Evolutionary conservation across 2,113 vertebrate species (phyloP).

Genomic region (Phyllostomus hastatus): DNA sequence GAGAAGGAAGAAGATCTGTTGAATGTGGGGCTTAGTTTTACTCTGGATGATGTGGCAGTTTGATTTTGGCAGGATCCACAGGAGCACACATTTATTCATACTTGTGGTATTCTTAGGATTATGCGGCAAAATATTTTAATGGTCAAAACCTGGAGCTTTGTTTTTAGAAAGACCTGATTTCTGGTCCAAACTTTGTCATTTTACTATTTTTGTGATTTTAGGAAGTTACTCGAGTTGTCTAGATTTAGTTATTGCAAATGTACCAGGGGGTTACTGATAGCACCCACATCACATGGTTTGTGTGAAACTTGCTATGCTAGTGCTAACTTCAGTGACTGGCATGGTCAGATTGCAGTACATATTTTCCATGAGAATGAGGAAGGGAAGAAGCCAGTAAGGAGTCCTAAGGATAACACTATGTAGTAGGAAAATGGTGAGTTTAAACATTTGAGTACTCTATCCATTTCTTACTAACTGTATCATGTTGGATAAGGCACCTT

Average conservation of each 20-base stretch:
- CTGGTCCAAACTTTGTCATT: background rate
- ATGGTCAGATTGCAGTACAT: background rate
- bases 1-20: background rate
- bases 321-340: background rate
- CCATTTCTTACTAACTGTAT: background rate
- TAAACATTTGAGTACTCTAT: background rate
- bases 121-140: background rate
- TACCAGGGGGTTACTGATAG: background rate
- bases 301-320: background rate
- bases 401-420: background rate
- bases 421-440: background rate
- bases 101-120: background rate
- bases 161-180: background rate
- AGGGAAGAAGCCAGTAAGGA: background rate
- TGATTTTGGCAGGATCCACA: background rate
- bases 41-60: background rate
- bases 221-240: background rate
- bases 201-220: background rate
- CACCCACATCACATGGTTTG: background rate
- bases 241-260: background rate
- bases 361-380: background rate
- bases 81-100: background rate
- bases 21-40: constrained; percentile 10
- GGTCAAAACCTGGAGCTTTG: background rate
- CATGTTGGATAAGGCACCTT: background rate